A percentile compares a stretch with the other conserved stretches of the same genome.
Conservation (phyloP, 2,113 vertebrate genomes). For the Sciurus niger region DNA sequence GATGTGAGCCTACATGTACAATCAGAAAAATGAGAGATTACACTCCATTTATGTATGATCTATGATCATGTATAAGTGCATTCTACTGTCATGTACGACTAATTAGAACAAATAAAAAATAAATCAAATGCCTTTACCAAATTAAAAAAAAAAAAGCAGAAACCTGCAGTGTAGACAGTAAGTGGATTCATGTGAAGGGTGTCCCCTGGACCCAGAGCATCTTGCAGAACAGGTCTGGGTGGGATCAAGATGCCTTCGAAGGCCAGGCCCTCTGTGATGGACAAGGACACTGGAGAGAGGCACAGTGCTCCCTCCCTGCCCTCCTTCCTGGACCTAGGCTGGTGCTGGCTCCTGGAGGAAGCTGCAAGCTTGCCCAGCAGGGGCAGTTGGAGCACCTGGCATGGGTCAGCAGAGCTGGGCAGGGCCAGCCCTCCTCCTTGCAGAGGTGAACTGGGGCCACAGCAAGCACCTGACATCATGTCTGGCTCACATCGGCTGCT, state of each 20-base stretch:
- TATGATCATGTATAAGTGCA: too few relatives aligned
- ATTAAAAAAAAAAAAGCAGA: background rate
- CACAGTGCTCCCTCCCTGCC: too few relatives aligned
- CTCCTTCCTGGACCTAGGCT: background rate
- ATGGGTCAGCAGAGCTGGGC: background rate
- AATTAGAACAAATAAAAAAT: too few relatives aligned
- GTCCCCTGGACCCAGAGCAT: background rate
- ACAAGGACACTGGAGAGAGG: background rate
- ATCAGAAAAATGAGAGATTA: too few relatives aligned
- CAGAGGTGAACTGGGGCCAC: background rate
- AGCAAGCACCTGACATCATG: accelerated
- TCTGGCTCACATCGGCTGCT: background rate
- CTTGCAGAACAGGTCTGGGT: background rate
- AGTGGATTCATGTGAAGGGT: background rate
- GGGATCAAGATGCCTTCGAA: background rate
- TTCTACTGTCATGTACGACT: too few relatives aligned
- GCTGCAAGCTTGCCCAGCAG: too few relatives aligned
- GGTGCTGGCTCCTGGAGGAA: background rate
- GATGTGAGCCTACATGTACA: too few relatives aligned
- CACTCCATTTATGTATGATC: too few relatives aligned
- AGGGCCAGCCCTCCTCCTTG: background rate
- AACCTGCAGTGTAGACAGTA: background rate
- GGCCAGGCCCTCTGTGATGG: background rate
- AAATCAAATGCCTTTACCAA: too few relatives aligned
- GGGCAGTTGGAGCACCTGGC: background rate